Evolutionary conservation across 2,888 invertebrate species (phyloP).

Genomic region (Euplagia quadripunctaria): DNA sequence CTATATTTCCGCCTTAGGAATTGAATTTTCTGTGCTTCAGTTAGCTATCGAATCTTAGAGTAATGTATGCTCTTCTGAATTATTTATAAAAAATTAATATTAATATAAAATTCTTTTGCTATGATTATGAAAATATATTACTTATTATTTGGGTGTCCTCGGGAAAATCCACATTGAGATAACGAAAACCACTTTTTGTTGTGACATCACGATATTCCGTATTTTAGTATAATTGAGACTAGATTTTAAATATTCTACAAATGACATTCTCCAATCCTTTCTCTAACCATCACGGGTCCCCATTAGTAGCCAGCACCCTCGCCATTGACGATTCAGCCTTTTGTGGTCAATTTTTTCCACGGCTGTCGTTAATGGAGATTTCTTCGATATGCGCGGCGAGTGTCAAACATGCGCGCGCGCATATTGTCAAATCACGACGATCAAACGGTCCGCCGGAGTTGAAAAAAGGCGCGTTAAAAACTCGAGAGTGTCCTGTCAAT

Average conservation of each 20-base stretch:
- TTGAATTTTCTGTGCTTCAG: no score
- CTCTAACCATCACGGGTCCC: conserved; percentile 60
- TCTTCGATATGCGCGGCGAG: conserved; percentile 74
- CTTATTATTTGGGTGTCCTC: no score
- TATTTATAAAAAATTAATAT: no score
- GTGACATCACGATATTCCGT: neutral
- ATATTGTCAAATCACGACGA: conserved; percentile 82
- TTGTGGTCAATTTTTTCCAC: conserved; percentile 80
- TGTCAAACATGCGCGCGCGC: conserved; percentile 74
- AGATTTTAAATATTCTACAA: neutral
- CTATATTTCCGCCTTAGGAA: no score
- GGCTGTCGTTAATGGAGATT: conserved; percentile 84
- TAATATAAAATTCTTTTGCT: no score
- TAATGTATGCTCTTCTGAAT: no score
- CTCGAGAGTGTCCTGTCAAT: conserved; percentile 75
- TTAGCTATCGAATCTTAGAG: no score
- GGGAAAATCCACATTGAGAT: neutral
- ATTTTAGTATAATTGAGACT: neutral
- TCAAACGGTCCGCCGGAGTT: conserved; percentile 74
- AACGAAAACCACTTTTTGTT: neutral
- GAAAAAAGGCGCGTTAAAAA: conserved; percentile 60
- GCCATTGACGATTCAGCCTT: conserved; percentile 82
- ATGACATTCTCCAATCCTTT: conserved; percentile 43
- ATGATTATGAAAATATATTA: no score
- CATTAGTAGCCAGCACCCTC: conserved; percentile 84